Percentiles rank a stretch among this genome's conserved stretches.
phyloP scores from a whole-genome alignment of 1,140 invertebrate genomes.

The Campoletis sonorensis region DNA sequence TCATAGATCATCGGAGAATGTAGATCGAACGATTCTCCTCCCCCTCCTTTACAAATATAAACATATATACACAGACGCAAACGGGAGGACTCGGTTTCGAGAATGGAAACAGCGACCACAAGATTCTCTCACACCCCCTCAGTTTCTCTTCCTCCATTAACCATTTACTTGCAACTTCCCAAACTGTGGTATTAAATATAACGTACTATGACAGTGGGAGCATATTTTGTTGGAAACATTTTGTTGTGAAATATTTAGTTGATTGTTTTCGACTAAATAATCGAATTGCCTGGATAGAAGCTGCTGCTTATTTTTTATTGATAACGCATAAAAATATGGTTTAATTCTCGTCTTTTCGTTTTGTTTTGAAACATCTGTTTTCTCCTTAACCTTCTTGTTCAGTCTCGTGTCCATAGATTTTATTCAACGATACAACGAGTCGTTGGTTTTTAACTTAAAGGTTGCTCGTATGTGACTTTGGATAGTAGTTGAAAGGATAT shows the following conservation, averaged over 20 bases:
- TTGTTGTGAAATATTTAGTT: no score
- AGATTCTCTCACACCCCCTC: background rate
- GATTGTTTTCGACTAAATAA: no score
- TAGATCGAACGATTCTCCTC: constrained; percentile 26
- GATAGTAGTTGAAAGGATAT: background rate
- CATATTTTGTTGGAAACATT: background rate
- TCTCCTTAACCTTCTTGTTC: no score
- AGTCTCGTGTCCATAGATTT: no score
- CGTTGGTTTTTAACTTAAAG: background rate
- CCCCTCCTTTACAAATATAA: background rate
- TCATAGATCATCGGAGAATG: constrained; percentile 43
- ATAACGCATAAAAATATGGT: no score
- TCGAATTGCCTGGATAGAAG: no score
- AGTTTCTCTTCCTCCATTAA: background rate
- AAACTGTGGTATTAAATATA: background rate
- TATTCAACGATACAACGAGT: no score
- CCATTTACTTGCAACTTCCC: background rate
- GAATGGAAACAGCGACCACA: constrained; percentile 1
- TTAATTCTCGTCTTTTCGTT: no score
- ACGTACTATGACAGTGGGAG: background rate
- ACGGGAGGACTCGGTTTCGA: background rate
- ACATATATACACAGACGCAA: background rate
- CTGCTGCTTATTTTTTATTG: no score
- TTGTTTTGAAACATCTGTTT: no score
- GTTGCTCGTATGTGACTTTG: background rate